Conservation (phyloP, 2,113 vertebrate genomes). For the Scartelaos histophorus region DNA sequence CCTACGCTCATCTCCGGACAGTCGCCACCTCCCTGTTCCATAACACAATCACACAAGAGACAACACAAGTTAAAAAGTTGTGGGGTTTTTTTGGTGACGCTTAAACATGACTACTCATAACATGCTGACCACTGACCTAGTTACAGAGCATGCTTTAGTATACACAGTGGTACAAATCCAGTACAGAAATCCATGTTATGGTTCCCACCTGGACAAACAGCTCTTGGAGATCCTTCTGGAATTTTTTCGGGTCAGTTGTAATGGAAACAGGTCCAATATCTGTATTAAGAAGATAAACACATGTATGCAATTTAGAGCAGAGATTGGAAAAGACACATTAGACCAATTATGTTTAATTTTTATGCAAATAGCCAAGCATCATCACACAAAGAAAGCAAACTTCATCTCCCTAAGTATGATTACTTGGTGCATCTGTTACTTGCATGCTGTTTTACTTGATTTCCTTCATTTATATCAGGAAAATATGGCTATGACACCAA, state of each 20-base stretch:
- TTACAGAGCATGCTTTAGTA: not conserved
- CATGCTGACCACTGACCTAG: not conserved
- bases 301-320: not conserved
- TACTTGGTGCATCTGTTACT: conserved; percentile 26
- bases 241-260: conserved; percentile 84
- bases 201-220: conserved; percentile 89
- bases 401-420: conserved; percentile 5
- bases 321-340: not conserved
- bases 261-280: conserved; percentile 90
- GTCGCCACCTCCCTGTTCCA: conserved; percentile 87
- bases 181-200: conserved; percentile 19
- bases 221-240: conserved; percentile 86
- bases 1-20: conserved; percentile 94
- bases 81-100: not conserved
- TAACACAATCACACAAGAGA: conserved; percentile 25
- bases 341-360: not conserved
- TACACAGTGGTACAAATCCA: not conserved
- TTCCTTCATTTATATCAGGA: conserved; percentile 11
- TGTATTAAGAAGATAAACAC: conserved; percentile 51
- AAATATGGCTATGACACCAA: conserved; percentile 43
- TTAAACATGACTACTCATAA: not conserved
- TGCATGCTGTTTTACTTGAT: conserved; percentile 17
- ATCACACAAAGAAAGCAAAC: conserved; percentile 19
- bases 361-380: conserved; percentile 5
- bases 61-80: not conserved